Conservation (phyloP, 2,113 vertebrate species). For the Lethenteron reissneri region DNA sequence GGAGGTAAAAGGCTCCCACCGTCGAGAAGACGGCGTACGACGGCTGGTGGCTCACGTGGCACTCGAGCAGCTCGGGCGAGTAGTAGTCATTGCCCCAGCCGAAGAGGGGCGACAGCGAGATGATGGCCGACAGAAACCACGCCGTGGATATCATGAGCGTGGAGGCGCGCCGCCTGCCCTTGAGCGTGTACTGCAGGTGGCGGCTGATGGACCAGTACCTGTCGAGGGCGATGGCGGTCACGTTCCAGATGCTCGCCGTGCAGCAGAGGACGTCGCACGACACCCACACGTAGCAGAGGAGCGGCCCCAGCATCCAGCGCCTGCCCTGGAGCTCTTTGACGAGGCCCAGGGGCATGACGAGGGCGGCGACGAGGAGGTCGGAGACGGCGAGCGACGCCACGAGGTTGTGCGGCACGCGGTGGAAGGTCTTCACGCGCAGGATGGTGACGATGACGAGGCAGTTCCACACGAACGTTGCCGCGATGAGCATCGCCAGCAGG, state of each 20-base stretch:
- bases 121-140: constrained; percentile 60
- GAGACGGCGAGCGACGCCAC: constrained; percentile 84
- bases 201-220: constrained; percentile 92
- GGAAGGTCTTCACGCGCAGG: constrained; percentile 60
- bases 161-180: constrained; percentile 50
- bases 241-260: constrained; percentile 96
- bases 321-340: constrained; percentile 52
- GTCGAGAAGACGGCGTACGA: constrained; percentile 87
- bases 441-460: constrained; percentile 71
- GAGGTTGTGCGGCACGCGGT: constrained; percentile 79
- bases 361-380: constrained; percentile 65
- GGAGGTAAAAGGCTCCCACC: constrained; percentile 78
- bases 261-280: constrained; percentile 80
- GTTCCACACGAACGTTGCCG: constrained; percentile 79
- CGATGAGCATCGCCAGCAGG: constrained; percentile 50
- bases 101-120: constrained; percentile 57
- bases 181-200: constrained; percentile 69
- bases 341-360: constrained; percentile 84
- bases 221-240: constrained; percentile 75
- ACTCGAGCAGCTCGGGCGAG: constrained; percentile 38
- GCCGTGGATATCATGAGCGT: constrained; percentile 71
- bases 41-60: constrained; percentile 73
- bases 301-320: constrained; percentile 55
- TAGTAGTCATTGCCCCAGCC: constrained; percentile 73
- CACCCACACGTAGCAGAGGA: constrained; percentile 73